Conservation (phyloP, 2,888 invertebrate genomes). For the Ormyrus thymus region DNA sequence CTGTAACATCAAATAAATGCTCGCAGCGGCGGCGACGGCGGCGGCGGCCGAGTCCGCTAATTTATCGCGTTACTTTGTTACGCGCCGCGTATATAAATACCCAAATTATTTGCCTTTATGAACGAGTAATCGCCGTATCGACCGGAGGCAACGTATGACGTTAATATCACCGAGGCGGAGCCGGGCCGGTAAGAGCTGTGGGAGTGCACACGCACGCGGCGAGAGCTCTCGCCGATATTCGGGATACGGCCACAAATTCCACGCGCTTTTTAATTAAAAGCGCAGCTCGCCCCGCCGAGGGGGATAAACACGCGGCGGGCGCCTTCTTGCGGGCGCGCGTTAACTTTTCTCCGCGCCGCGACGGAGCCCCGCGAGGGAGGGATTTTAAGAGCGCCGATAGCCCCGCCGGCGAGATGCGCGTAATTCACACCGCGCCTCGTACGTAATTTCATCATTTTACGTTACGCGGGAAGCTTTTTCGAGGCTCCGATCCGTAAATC, state of each 20-base stretch:
- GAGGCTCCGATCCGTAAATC: too few species aligned
- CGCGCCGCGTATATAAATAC: too few species aligned
- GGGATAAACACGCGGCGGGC: conserved; percentile 16
- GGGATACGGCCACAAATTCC: conserved; percentile 51
- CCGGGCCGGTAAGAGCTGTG: not conserved
- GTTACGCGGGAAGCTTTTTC: too few species aligned
- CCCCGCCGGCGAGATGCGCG: too few species aligned
- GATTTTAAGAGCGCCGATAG: too few species aligned
- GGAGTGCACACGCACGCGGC: not conserved
- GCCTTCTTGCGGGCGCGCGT: not conserved
- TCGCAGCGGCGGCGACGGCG: not conserved
- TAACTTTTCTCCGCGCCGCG: not conserved
- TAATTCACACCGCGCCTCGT: too few species aligned
- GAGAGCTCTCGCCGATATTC: not conserved
- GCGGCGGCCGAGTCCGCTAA: too few species aligned
- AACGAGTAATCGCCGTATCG: conserved; percentile 2
- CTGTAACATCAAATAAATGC: not conserved
- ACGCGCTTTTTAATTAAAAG: conserved; percentile 64
- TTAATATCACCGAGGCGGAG: not conserved
- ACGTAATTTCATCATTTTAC: too few species aligned
- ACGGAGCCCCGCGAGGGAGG: not conserved
- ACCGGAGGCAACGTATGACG: not conserved
- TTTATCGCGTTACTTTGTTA: too few species aligned
- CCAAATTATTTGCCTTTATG: not conserved
- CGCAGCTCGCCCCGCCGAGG: conserved; percentile 48